Percentiles rank a stretch among this genome's conserved stretches.
Evolutionary conservation across 2,888 invertebrate genomes (phyloP).

Genomic region (Tridacna gigas): DNA sequence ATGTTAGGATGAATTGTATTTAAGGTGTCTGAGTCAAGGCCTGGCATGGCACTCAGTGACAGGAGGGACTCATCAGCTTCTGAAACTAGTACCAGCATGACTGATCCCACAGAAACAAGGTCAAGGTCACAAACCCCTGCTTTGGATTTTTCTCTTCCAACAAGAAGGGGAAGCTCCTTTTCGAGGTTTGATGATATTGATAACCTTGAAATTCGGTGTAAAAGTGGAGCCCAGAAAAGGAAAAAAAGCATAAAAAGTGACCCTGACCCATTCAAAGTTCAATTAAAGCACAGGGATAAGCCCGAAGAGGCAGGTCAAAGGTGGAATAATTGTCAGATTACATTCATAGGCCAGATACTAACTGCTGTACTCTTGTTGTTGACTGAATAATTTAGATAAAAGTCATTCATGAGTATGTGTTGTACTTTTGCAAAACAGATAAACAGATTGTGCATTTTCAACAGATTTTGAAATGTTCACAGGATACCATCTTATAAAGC

Average conservation of each 20-base stretch:
- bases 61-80: constrained; percentile 47
- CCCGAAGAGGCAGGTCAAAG: constrained; percentile 61
- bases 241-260: constrained; percentile 40
- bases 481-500: too few species aligned
- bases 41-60: constrained; percentile 24
- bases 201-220: constrained; percentile 54
- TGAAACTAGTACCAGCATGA: constrained; percentile 18
- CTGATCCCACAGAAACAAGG: neutral
- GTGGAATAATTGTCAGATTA: too few species aligned
- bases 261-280: constrained; percentile 63
- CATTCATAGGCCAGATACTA: too few species aligned
- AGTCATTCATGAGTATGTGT: too few species aligned
- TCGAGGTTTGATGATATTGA: constrained; percentile 28
- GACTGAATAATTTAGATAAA: too few species aligned
- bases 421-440: too few species aligned
- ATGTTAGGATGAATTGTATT: neutral
- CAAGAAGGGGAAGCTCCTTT: constrained; percentile 30
- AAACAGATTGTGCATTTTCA: too few species aligned
- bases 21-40: constrained; percentile 20
- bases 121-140: constrained; percentile 51
- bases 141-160: constrained; percentile 42
- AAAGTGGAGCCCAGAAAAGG: constrained; percentile 50
- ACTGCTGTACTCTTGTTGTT: too few species aligned
- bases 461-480: too few species aligned
- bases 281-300: constrained; percentile 64